Evolutionary conservation across 2,113 vertebrate species (phyloP).

Genomic region (Rutilus rutilus): DNA sequence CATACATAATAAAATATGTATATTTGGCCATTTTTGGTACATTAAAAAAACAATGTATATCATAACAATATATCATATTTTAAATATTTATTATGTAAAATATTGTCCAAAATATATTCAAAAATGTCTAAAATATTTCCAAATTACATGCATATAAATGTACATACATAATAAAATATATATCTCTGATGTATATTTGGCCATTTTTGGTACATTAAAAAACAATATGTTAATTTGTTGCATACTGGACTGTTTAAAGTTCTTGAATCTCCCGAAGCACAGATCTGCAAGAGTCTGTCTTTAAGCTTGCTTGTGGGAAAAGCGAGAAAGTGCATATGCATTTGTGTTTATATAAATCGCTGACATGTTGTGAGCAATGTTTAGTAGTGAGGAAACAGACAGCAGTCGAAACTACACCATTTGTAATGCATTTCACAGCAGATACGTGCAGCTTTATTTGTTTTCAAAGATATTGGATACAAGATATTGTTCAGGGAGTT

Average conservation of each 20-base stretch:
- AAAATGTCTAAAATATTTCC: background rate
- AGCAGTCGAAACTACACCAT: background rate
- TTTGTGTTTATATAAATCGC: background rate
- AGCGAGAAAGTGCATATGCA: background rate
- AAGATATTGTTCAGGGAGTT: conserved; percentile 39
- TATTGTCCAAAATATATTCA: background rate
- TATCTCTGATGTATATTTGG: background rate
- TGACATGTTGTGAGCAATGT: conserved; percentile 4
- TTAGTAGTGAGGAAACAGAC: conserved; percentile 23
- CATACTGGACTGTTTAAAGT: background rate
- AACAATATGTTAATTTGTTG: background rate
- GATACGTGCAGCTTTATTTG: conserved; percentile 6
- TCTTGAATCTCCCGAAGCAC: background rate
- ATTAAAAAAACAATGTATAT: background rate
- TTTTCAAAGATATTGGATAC: conserved; percentile 21
- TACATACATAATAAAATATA: too few relatives aligned
- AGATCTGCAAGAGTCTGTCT: background rate
- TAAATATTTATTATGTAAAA: background rate
- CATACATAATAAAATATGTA: background rate
- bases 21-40: background rate
- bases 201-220: background rate
- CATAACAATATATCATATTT: too few relatives aligned
- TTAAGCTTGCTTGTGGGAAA: background rate
- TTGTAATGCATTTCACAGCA: conserved; percentile 34
- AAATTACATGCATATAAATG: background rate